These are phyloP conservation scores for Sebastes diploproa DNA, from an alignment of 2,797 vertebrate genomes.

Conservation along the genomic window DNA sequence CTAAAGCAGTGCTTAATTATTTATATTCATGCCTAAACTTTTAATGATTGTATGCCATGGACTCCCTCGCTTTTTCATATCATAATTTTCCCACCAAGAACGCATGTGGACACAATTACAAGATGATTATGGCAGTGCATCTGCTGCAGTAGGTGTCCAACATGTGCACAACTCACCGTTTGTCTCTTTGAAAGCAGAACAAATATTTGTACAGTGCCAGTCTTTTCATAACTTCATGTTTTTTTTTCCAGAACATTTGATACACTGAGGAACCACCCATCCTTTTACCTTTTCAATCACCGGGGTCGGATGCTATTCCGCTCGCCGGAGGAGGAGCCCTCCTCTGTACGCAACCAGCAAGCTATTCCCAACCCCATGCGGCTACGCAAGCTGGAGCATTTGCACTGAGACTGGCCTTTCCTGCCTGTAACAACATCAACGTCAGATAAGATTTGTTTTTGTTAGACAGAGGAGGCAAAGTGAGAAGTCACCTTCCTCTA, in stretches of 20 bases:
- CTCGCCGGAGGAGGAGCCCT: constrained; percentile 85
- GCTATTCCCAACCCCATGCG: constrained; percentile 90
- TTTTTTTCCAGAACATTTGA: constrained; percentile 89
- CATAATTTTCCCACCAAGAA: background rate
- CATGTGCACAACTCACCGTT: background rate
- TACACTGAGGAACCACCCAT: constrained; percentile 97
- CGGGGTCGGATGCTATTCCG: constrained; percentile 92
- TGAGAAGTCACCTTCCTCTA: constrained; percentile 53
- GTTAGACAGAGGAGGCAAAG: constrained; percentile 77
- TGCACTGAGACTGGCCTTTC: constrained; percentile 89
- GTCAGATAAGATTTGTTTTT: constrained; percentile 82
- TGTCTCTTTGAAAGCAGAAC: background rate
- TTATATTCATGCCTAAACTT: background rate
- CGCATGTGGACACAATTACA: background rate
- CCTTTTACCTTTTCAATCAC: constrained; percentile 99
- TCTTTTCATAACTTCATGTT: background rate
- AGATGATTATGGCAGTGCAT: background rate
- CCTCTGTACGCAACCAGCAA: constrained; percentile 84
- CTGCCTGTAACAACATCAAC: constrained; percentile 64
- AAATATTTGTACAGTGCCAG: background rate
- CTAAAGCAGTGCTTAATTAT: background rate
- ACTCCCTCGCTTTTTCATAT: background rate
- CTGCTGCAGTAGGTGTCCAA: background rate
- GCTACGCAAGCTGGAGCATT: constrained; percentile 94
- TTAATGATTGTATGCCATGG: background rate